Evolutionary conservation across 2,797 vertebrate genomes (phyloP).

Genomic region (Coregonus suidteri): DNA sequence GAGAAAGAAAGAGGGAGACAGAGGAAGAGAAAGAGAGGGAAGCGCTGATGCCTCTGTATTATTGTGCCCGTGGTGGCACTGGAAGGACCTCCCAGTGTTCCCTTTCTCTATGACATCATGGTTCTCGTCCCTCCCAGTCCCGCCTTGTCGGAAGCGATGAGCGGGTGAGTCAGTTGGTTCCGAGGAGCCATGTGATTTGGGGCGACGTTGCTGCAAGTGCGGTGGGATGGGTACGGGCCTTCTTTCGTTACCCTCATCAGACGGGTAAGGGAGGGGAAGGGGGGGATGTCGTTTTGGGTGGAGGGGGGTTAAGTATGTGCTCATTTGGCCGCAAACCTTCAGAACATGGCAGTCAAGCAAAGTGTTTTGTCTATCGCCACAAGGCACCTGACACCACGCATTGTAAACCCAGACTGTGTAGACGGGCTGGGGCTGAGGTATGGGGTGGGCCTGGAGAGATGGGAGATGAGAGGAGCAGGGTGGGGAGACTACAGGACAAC

Average conservation of each 20-base stretch:
- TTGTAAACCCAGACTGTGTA: slow-evolving; percentile 64
- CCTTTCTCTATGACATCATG: slow-evolving; percentile 69
- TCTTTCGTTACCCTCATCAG: slow-evolving; percentile 75
- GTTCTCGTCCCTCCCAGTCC: slow-evolving; percentile 74
- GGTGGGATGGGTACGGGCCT: slow-evolving; percentile 62
- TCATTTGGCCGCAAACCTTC: slow-evolving; percentile 54
- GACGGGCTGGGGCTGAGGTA: slow-evolving; percentile 31
- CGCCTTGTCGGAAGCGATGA: slow-evolving; percentile 85
- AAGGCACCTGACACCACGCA: slow-evolving; percentile 80
- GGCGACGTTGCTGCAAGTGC: slow-evolving; percentile 79
- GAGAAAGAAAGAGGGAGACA: slow-evolving; percentile 13
- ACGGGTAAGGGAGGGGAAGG: slow-evolving; percentile 49
- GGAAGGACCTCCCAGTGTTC: slow-evolving; percentile 34
- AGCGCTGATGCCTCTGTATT: slow-evolving; percentile 36
- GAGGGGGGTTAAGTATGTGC: slow-evolving; percentile 42
- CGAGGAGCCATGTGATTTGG: slow-evolving; percentile 80
- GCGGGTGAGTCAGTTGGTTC: slow-evolving; percentile 80
- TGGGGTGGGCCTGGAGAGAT: slow-evolving; percentile 51
- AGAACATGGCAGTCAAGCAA: slow-evolving; percentile 67
- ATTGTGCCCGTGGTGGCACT: slow-evolving; percentile 41
- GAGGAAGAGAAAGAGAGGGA: slow-evolving; percentile 6
- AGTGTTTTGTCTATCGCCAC: slow-evolving; percentile 77
- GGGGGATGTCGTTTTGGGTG: background rate
- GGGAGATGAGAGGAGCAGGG: slow-evolving; percentile 16
- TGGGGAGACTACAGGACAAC: too few species aligned